Evolutionary conservation across 2,888 invertebrate genomes (phyloP).

Genomic region (Anagyrus pseudococci): DNA sequence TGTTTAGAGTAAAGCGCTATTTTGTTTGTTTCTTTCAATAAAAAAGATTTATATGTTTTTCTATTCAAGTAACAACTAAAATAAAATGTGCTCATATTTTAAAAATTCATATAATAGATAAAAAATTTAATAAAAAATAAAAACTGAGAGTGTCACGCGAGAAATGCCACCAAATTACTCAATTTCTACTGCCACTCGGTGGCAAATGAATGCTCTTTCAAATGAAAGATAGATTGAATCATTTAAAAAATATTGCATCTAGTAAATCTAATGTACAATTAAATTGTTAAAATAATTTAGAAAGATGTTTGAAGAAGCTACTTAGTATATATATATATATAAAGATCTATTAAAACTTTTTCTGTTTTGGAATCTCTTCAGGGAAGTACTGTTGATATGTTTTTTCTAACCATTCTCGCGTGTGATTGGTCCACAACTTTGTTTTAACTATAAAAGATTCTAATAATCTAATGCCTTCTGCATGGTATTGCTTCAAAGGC

Average conservation of each 20-base stretch:
- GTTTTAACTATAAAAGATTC: constrained; percentile 40
- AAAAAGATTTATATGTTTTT: no score
- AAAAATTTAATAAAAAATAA: neutral
- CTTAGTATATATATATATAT: neutral
- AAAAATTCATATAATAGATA: neutral
- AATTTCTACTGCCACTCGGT: constrained; percentile 33
- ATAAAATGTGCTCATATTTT: neutral
- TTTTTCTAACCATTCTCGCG: constrained; percentile 40
- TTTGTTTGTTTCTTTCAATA: no score
- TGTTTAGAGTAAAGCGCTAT: no score
- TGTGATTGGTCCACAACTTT: constrained; percentile 39
- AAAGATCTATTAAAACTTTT: constrained; percentile 12
- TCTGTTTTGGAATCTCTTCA: constrained; percentile 19
- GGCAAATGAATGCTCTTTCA: constrained; percentile 37
- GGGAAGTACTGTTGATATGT: constrained; percentile 44
- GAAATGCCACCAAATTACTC: neutral
- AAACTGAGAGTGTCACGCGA: no score
- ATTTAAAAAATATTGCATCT: constrained; percentile 18
- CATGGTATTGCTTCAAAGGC: constrained; percentile 48
- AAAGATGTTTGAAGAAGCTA: neutral
- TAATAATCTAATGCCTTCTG: constrained; percentile 41
- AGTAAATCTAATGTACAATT: constrained; percentile 16
- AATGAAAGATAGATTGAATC: constrained; percentile 36
- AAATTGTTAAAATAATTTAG: constrained; percentile 12
- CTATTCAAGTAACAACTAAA: no score